Conservation (phyloP, 1,140 invertebrate genomes). For the Chymomyza costata region DNA sequence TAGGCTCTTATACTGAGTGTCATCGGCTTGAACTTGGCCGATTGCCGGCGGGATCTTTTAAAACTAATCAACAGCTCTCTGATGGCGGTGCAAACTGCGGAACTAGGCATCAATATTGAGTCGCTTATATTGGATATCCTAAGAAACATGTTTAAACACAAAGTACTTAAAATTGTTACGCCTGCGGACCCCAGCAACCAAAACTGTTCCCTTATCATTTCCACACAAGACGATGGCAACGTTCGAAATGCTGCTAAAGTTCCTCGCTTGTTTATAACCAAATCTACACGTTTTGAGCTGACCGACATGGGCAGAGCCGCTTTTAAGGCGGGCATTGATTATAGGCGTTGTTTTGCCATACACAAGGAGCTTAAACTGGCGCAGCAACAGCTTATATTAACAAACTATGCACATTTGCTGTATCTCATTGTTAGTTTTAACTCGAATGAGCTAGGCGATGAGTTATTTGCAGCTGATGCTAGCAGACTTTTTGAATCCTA, state of each 20-base stretch:
- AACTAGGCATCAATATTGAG: constrained; percentile 77
- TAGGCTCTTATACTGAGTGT: constrained; percentile 81
- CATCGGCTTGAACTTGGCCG: constrained; percentile 79
- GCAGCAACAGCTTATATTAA: constrained; percentile 81
- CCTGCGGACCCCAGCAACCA: too few species aligned
- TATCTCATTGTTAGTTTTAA: constrained; percentile 74
- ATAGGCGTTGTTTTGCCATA: constrained; percentile 79
- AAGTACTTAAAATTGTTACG: constrained; percentile 73
- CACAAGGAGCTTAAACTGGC: constrained; percentile 84
- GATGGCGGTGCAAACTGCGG: constrained; percentile 78
- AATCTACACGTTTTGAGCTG: constrained; percentile 77
- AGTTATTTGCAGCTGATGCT: constrained; percentile 24
- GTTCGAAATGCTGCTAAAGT: not conserved
- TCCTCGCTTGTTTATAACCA: constrained; percentile 11
- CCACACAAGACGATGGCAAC: constrained; percentile 23
- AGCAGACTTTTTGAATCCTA: constrained; percentile 23
- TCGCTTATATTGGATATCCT: constrained; percentile 78
- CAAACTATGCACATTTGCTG: constrained; percentile 84
- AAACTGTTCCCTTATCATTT: constrained; percentile 17
- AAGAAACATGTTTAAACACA: constrained; percentile 77
- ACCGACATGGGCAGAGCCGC: constrained; percentile 85
- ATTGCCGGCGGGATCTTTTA: constrained; percentile 76
- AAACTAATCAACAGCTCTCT: constrained; percentile 78
- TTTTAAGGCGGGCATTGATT: constrained; percentile 85
- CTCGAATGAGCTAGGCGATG: constrained; percentile 24